A percentile compares a stretch with the other conserved stretches of the same genome.
phyloP scores from a whole-genome alignment of 2,797 vertebrate species.

The Hippocampus kuda region DNA sequence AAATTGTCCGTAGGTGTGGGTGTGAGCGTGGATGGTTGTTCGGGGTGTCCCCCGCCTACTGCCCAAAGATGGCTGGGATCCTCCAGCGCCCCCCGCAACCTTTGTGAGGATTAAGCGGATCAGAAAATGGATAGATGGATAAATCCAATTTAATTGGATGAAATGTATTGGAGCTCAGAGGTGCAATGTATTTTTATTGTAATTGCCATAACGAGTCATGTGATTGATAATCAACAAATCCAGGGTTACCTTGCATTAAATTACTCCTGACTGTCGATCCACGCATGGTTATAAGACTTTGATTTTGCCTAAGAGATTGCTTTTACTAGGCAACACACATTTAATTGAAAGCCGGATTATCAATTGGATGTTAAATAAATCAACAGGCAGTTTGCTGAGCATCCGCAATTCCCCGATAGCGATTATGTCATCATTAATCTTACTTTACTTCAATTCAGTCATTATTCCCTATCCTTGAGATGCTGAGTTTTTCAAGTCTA shows the following conservation, averaged over 20 bases:
- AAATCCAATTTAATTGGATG: neutral
- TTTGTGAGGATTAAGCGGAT: no score
- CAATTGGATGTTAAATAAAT: slow-evolving; percentile 22
- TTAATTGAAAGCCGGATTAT: slow-evolving; percentile 16
- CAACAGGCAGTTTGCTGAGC: slow-evolving; percentile 2
- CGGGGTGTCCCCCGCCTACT: no score
- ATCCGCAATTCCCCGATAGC: slow-evolving; percentile 4
- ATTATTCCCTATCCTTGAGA: neutral
- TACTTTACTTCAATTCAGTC: slow-evolving; percentile 5
- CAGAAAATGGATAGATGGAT: no score
- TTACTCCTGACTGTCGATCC: slow-evolving; percentile 10
- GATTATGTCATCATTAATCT: slow-evolving; percentile 7
- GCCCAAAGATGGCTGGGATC: no score
- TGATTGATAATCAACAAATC: neutral
- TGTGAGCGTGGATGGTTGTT: no score
- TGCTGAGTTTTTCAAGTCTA: neutral
- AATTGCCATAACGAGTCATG: neutral
- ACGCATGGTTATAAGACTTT: slow-evolving; percentile 3
- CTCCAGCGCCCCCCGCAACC: no score
- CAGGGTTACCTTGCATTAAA: slow-evolving; percentile 6
- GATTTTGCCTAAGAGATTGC: neutral
- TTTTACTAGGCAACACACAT: slow-evolving; percentile 15
- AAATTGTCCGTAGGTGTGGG: no score
- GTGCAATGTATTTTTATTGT: neutral
- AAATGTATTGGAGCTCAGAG: neutral